Evolutionary conservation across 2,797 vertebrate species (phyloP).

Genomic region (Centroberyx gerrardi): DNA sequence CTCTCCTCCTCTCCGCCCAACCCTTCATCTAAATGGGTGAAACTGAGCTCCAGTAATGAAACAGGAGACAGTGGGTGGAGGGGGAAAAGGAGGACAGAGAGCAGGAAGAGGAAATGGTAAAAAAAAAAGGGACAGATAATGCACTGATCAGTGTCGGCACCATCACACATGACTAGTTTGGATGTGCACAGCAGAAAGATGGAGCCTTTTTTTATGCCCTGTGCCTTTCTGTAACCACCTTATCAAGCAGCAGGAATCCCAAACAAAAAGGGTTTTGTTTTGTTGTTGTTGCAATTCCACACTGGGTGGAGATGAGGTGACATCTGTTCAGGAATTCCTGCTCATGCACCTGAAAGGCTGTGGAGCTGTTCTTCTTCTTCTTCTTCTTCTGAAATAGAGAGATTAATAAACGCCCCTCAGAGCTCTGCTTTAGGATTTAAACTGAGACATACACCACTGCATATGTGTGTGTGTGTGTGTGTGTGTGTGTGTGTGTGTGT

Average conservation of each 20-base stretch:
- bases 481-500: neutral
- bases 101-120: neutral
- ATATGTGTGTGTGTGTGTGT: slow-evolving; percentile 3
- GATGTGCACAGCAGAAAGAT: neutral
- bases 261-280: slow-evolving; percentile 63
- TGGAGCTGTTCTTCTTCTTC: slow-evolving; percentile 49
- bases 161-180: neutral
- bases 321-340: slow-evolving; percentile 73
- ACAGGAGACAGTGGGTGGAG: slow-evolving; percentile 25
- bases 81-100: slow-evolving; percentile 15
- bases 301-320: slow-evolving; percentile 51
- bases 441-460: slow-evolving; percentile 26
- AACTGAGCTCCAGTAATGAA: slow-evolving; percentile 38
- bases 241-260: slow-evolving; percentile 25
- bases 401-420: slow-evolving; percentile 78
- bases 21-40: slow-evolving; percentile 28
- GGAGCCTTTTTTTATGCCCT: neutral
- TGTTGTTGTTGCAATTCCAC: slow-evolving; percentile 46
- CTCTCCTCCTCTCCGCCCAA: too few relatives aligned
- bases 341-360: slow-evolving; percentile 72
- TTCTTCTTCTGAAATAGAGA: slow-evolving; percentile 71
- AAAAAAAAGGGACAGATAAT: neutral
- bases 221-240: neutral
- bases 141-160: neutral
- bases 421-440: slow-evolving; percentile 60